Conservation (phyloP, 2,888 invertebrate species). For the Falcaria lacertinaria region DNA sequence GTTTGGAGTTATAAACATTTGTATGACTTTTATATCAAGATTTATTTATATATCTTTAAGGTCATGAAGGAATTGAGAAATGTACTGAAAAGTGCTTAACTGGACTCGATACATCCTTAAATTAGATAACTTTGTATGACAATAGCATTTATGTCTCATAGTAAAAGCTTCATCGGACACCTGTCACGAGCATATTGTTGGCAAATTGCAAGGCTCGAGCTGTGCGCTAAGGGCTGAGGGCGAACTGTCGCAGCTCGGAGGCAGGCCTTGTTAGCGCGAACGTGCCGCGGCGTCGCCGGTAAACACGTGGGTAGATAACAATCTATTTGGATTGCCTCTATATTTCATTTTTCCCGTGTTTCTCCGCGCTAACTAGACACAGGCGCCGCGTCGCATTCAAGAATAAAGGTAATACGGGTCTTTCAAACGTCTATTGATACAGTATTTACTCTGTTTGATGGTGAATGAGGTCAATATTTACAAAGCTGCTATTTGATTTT, state of each 20-base stretch:
- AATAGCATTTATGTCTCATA: conserved; percentile 15
- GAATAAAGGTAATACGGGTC: conserved; percentile 67
- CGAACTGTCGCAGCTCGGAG: conserved; percentile 40
- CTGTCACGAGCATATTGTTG: conserved; percentile 63
- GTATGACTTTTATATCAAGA: too few species aligned
- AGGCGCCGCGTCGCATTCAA: conserved; percentile 51
- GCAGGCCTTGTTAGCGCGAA: conserved; percentile 68
- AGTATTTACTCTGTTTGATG: conserved; percentile 16
- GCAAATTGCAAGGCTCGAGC: conserved; percentile 39
- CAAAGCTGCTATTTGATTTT: conserved; percentile 6
- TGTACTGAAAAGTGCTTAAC: too few species aligned
- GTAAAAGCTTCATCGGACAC: conserved; percentile 48
- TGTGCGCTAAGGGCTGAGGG: conserved; percentile 45
- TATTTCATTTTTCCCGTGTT: conserved; percentile 78
- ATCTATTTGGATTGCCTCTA: conserved; percentile 80
- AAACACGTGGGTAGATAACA: conserved; percentile 80
- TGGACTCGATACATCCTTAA: too few species aligned
- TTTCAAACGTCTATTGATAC: conserved; percentile 43
- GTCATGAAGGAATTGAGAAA: too few species aligned
- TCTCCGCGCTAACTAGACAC: conserved; percentile 73
- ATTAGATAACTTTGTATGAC: conserved; percentile 16
- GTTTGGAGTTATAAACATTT: too few species aligned
- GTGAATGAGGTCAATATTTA: neutral
- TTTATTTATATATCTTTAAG: too few species aligned
- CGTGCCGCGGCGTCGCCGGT: conserved; percentile 72